A percentile compares a stretch with the other conserved stretches of the same genome.
phyloP scores from a whole-genome alignment of 1,140 invertebrate genomes.

The Ceratosolen solmsi region DNA sequence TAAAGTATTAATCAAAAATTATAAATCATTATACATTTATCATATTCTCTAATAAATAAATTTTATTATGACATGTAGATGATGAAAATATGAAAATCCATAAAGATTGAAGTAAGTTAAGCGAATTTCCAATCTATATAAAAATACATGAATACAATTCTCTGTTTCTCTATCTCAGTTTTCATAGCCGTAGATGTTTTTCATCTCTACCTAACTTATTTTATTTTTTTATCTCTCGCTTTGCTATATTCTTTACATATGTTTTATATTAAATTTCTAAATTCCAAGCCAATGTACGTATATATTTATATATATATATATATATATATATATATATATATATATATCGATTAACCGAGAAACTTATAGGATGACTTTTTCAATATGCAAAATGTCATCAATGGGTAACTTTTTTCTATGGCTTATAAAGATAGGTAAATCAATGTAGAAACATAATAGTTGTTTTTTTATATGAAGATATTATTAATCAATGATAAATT shows the following conservation, averaged over 20 bases:
- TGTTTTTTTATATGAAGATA: neutral
- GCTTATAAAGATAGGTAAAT: neutral
- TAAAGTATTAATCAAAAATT: no score
- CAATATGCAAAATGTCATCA: slow-evolving; percentile 17
- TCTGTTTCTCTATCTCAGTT: neutral
- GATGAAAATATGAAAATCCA: neutral
- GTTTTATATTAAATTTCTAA: neutral
- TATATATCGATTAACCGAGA: no score
- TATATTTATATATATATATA: no score
- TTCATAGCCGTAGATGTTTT: neutral
- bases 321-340: no score
- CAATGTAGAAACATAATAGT: neutral
- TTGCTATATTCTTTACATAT: no score
- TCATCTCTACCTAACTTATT: neutral
- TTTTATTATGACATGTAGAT: neutral
- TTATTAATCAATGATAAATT: neutral
- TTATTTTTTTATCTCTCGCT: neutral
- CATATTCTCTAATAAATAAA: no score
- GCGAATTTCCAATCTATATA: neutral
- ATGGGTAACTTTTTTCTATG: neutral
- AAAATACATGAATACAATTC: neutral
- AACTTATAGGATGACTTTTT: neutral
- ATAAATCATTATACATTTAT: no score
- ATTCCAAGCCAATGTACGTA: neutral
- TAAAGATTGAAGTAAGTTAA: neutral